These are phyloP conservation scores for Pilophorus perplexus DNA, from an alignment of 2,888 invertebrate species.

Conservation along the genomic window DNA sequence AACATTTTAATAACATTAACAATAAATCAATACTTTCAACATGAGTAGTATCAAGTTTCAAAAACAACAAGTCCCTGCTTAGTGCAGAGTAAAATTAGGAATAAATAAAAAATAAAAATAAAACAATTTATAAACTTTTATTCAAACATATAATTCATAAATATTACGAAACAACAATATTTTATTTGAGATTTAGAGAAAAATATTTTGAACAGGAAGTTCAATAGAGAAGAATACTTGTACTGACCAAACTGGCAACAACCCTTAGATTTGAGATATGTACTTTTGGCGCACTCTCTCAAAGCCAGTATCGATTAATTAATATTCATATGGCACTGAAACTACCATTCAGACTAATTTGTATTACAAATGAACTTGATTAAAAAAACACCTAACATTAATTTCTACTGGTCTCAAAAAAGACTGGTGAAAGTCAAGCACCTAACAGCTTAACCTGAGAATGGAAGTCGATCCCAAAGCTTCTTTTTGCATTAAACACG, in stretches of 20 bases:
- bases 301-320: conserved; percentile 21
- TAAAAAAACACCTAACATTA: conserved; percentile 3
- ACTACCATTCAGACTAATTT: conserved; percentile 18
- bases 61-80: conserved; percentile 4
- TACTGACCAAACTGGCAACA: conserved; percentile 15
- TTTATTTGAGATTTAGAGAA: conserved; percentile 17
- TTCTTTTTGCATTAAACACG: no score
- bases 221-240: background rate
- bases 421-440: conserved; percentile 6
- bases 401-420: conserved; percentile 6
- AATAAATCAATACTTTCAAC: conserved; percentile 23
- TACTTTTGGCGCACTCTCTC: conserved; percentile 21
- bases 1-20: conserved; percentile 31
- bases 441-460: background rate
- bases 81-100: conserved; percentile 10
- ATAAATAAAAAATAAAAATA: conserved; percentile 9
- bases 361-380: conserved; percentile 8
- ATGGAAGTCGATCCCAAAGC: background rate
- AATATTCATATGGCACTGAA: conserved; percentile 24
- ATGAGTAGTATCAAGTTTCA: conserved; percentile 7
- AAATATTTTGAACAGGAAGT: conserved; percentile 5
- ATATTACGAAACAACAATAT: conserved; percentile 13
- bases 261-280: conserved; percentile 7
- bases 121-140: background rate
- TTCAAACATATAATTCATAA: conserved; percentile 4